Base-by-base conservation (phyloP, 2,797 vertebrate species). In the Falco peregrinus region DNA sequence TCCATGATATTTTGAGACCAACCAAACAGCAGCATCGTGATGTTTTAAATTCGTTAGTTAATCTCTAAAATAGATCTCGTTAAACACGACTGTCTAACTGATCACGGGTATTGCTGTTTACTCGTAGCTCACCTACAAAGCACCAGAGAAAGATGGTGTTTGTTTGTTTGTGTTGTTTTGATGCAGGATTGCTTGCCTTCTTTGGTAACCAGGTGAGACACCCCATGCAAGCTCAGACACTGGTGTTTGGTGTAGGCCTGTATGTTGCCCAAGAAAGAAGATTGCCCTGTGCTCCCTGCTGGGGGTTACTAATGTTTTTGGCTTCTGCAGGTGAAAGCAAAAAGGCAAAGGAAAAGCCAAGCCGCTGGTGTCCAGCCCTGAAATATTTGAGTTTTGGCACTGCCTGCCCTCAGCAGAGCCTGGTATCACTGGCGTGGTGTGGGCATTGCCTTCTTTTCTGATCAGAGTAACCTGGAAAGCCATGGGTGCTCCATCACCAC, bases 151-250 rank as follows among this genome's bases (percentile, higher is more conserved):
- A 68, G 57, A 3, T 37, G 76, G 24, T 92, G 84, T 65, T 69
- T 90, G 54, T 84, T 88, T 86, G 78, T 92, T 96, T 90, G 75
- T 24, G 71, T 8, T 89, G 89, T 86, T 90, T 48, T 28, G 37
- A 54, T 65, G 87, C 89, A 91, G 78, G 24, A 39, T 50, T 90
- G 16, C 50, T 89, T 10, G 5, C 41, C 61, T n/a, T 21, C 91
- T 87, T 92, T 75, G 61, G 60, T 51, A 89, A 43, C 26, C 15
- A 13, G 78, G 35, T 93, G 89, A 96, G 69, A 77, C 92, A 89
- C 3, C 15, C 37, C 11, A 3, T 71, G 56, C 94, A 87, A 89
- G 96, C 94, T 96, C 92, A 96, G 92, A 22, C 95, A 89, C 43
- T 0, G 2, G 64, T 3, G 11, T 28, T 84, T 73, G 81, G 59